phyloP scores from a whole-genome alignment of 2,888 invertebrate species.

The Apoda limacodes region DNA sequence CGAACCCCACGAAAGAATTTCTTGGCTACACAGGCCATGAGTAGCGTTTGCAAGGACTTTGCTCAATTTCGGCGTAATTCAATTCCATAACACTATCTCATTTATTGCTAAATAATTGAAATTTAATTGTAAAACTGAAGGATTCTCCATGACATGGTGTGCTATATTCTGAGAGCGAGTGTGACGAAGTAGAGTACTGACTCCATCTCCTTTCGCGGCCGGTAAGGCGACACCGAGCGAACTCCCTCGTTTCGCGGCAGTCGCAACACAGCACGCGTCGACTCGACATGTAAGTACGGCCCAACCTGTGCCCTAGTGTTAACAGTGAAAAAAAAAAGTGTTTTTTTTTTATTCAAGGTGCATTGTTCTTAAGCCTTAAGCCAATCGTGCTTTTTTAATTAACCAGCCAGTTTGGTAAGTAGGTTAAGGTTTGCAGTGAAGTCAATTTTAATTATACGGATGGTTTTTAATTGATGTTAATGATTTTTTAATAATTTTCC shows the following conservation, averaged over 20 bases:
- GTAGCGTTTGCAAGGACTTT: too few relatives aligned
- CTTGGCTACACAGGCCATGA: too few relatives aligned
- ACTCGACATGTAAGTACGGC: slow-evolving; percentile 68
- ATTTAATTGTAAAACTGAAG: too few relatives aligned
- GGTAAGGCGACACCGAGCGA: slow-evolving; percentile 63
- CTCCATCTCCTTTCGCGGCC: slow-evolving; percentile 62
- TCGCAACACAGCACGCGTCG: slow-evolving; percentile 69
- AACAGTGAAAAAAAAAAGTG: slow-evolving; percentile 41
- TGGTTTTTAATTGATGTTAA: background rate
- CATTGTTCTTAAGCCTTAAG: slow-evolving; percentile 35
- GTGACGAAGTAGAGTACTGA: too few relatives aligned
- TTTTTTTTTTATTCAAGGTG: slow-evolving; percentile 40
- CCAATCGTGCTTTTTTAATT: slow-evolving; percentile 9
- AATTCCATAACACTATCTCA: too few relatives aligned
- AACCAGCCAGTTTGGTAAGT: slow-evolving; percentile 35
- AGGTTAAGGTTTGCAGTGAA: slow-evolving; percentile 34
- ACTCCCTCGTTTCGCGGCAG: slow-evolving; percentile 47
- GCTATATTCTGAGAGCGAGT: slow-evolving; percentile 47
- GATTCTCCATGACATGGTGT: slow-evolving; percentile 30
- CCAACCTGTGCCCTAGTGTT: slow-evolving; percentile 46
- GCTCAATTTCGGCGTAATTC: too few relatives aligned
- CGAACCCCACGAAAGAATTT: too few relatives aligned
- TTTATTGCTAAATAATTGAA: too few relatives aligned
- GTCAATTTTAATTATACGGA: slow-evolving; percentile 22
- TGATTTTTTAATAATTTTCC: slow-evolving; percentile 5